Evolutionary conservation across 2,113 vertebrate species (phyloP).

Genomic region (Sturnus vulgaris): DNA sequence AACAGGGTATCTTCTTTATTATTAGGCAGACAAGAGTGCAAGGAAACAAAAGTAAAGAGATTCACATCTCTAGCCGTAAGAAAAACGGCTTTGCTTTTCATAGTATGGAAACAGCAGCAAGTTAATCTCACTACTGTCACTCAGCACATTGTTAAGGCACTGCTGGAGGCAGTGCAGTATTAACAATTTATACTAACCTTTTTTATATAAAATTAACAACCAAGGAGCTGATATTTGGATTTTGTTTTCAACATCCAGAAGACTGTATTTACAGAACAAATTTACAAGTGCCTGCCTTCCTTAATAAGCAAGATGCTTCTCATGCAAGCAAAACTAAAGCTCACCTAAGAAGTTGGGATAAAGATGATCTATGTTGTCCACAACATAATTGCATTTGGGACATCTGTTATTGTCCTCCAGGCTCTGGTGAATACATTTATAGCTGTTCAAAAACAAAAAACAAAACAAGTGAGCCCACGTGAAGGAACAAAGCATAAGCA

Average conservation of each 20-base stretch:
- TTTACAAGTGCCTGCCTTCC: neutral
- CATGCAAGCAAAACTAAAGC: conserved; percentile 36
- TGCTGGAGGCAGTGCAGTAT: neutral
- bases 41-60: neutral
- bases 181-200: neutral
- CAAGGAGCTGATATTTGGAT: neutral
- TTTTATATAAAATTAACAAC: neutral
- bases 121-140: neutral
- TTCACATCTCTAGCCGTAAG: neutral
- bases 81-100: neutral
- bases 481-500: neutral
- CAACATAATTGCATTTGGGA: conserved; percentile 98
- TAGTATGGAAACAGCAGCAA: neutral
- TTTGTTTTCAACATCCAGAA: neutral
- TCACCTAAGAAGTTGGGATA: conserved; percentile 98
- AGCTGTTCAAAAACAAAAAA: conserved; percentile 74
- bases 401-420: conserved; percentile 97
- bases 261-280: neutral
- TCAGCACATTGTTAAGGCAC: neutral
- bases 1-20: neutral
- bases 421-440: conserved; percentile 97
- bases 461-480: neutral
- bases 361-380: conserved; percentile 97
- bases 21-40: neutral
- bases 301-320: neutral